Evolutionary conservation across 1,140 invertebrate genomes (phyloP).

Genomic region (Sycobia sp.): DNA sequence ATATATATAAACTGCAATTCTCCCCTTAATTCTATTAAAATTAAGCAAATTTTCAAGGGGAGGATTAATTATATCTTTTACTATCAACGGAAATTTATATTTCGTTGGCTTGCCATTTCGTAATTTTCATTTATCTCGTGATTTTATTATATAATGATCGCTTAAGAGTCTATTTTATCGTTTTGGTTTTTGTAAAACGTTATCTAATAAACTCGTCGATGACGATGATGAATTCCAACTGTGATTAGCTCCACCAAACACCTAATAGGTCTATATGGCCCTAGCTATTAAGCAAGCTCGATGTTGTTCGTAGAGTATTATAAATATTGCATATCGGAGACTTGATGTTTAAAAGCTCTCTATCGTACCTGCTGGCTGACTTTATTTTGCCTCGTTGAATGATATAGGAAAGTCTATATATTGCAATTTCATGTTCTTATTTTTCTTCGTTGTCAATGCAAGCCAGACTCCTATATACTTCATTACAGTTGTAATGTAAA

Average conservation of each 20-base stretch:
- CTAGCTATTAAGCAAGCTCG: slow-evolving; percentile 20
- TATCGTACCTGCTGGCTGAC: slow-evolving; percentile 24
- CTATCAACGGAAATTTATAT: slow-evolving; percentile 11
- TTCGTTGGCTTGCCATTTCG: slow-evolving; percentile 20
- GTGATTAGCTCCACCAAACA: slow-evolving; percentile 30
- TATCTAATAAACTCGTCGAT: slow-evolving; percentile 6
- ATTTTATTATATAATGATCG: not conserved
- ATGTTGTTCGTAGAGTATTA: slow-evolving; percentile 25
- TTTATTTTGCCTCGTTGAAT: slow-evolving; percentile 14
- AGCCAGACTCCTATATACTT: slow-evolving; percentile 5
- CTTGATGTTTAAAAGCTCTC: slow-evolving; percentile 28
- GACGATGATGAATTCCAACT: slow-evolving; percentile 25
- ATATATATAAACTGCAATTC: slow-evolving; percentile 9
- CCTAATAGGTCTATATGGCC: slow-evolving; percentile 8
- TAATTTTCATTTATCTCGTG: not conserved
- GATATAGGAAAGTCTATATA: not conserved
- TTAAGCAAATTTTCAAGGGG: not conserved
- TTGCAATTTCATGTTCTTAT: not conserved
- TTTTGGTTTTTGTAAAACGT: slow-evolving; percentile 18
- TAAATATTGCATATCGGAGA: slow-evolving; percentile 27
- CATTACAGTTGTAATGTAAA: slow-evolving; percentile 5
- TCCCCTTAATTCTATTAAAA: not conserved
- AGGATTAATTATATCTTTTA: slow-evolving; percentile 10
- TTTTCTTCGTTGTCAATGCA: slow-evolving; percentile 9
- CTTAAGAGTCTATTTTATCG: slow-evolving; percentile 3